Evolutionary conservation across 2,113 vertebrate genomes (phyloP).

Genomic region (Numida meleagris): DNA sequence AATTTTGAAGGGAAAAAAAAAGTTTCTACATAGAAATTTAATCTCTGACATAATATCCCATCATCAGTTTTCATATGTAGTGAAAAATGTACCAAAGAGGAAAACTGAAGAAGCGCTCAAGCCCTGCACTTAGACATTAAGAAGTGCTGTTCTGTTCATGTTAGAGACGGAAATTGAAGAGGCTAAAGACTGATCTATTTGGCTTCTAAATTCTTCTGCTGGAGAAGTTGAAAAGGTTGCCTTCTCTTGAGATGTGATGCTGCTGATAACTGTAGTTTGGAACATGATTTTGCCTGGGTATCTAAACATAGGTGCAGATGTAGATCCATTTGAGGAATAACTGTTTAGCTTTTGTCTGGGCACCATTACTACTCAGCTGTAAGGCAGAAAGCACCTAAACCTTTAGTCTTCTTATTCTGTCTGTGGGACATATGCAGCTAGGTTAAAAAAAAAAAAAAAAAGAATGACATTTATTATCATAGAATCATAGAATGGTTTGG

Average conservation of each 20-base stretch:
- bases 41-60: background rate
- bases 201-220: background rate
- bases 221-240: background rate
- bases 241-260: background rate
- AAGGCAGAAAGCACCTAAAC: background rate
- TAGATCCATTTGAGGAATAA: background rate
- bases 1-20: background rate
- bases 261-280: fast-evolving
- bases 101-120: background rate
- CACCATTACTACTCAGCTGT: background rate
- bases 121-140: background rate
- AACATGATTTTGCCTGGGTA: background rate
- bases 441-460: background rate
- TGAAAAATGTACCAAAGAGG: background rate
- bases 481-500: too few relatives aligned
- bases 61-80: background rate
- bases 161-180: background rate
- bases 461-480: background rate
- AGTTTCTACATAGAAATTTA: background rate
- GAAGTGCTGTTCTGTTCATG: background rate
- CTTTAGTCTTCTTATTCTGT: background rate
- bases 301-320: background rate
- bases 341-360: background rate
- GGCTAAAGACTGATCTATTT: background rate
- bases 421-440: background rate